Evolutionary conservation across 2,888 invertebrate genomes (phyloP).

Genomic region (Drosophila pegasa): DNA sequence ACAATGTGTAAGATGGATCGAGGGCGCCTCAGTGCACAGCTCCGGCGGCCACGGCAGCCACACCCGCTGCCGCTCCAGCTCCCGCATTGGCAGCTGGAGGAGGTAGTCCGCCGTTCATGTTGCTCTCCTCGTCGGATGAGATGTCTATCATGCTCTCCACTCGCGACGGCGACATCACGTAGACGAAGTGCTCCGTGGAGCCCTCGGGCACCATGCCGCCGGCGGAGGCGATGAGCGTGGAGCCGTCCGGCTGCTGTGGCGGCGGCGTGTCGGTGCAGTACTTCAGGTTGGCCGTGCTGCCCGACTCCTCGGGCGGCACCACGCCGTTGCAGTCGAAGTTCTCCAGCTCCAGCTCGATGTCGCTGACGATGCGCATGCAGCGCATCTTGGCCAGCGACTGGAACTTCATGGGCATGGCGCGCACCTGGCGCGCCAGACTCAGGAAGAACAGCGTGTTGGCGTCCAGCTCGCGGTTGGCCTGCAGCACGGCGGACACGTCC

Average conservation of each 20-base stretch:
- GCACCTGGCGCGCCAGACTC: slow-evolving; percentile 83
- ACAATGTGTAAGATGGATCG: slow-evolving; percentile 19
- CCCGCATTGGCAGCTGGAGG: slow-evolving; percentile 6
- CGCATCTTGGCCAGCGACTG: slow-evolving; percentile 84
- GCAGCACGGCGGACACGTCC: slow-evolving; percentile 81
- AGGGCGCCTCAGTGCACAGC: slow-evolving; percentile 38
- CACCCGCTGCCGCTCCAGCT: background rate
- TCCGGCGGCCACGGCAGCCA: slow-evolving; percentile 19
- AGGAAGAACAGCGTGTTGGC: slow-evolving; percentile 84
- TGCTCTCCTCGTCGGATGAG: slow-evolving; percentile 83
- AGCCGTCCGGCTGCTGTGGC: slow-evolving; percentile 65
- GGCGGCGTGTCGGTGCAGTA: slow-evolving; percentile 80
- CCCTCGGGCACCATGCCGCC: slow-evolving; percentile 62
- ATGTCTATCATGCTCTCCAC: slow-evolving; percentile 85
- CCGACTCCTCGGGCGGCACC: slow-evolving; percentile 61
- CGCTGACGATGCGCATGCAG: slow-evolving; percentile 84
- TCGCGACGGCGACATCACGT: slow-evolving; percentile 85
- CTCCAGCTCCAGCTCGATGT: slow-evolving; percentile 84
- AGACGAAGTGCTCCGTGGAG: slow-evolving; percentile 83
- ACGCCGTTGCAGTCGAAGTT: slow-evolving; percentile 81
- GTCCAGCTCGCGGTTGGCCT: slow-evolving; percentile 84
- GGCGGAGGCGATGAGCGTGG: slow-evolving; percentile 31
- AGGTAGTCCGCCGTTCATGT: slow-evolving; percentile 55
- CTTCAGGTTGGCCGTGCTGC: slow-evolving; percentile 65
- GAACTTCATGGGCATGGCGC: slow-evolving; percentile 84